These are phyloP conservation scores for Tarsius wallacei DNA, from an alignment of 2,797 vertebrate species.

Conservation along the genomic window DNA sequence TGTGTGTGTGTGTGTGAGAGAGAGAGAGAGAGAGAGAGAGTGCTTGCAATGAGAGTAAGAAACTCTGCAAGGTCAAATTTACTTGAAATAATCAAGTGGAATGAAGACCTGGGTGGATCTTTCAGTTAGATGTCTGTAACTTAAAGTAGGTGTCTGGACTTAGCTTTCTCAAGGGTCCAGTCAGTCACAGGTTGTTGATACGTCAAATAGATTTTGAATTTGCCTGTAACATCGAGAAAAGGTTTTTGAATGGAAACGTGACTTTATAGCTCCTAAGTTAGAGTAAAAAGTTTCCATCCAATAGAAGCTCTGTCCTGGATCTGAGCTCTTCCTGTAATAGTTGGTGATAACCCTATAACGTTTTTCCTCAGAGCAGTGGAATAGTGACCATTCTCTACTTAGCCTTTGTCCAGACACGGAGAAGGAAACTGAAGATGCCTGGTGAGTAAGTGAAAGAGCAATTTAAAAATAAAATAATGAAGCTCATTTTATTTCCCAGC, in stretches of 20 bases:
- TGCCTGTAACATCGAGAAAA: not conserved
- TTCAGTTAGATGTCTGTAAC: not conserved
- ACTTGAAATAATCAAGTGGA: conserved; percentile 41
- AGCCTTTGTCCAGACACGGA: conserved; percentile 19
- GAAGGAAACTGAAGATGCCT: conserved; percentile 44
- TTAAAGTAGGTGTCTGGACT: conserved; percentile 22
- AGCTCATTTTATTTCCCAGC: not conserved
- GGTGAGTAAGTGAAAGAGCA: conserved; percentile 49
- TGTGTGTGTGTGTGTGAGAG: not conserved
- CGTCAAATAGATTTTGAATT: conserved; percentile 16
- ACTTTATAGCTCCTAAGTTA: not conserved
- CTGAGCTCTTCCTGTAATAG: conserved; percentile 64
- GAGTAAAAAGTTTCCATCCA: not conserved
- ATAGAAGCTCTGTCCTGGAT: conserved; percentile 32
- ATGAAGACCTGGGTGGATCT: not conserved
- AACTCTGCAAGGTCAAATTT: conserved; percentile 49
- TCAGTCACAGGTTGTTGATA: conserved; percentile 12
- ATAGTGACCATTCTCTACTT: conserved; percentile 41
- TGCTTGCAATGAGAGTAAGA: not conserved
- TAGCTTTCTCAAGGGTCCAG: conserved; percentile 9
- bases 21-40: not conserved
- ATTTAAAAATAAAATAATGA: conserved; percentile 59
- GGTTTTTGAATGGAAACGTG: not conserved
- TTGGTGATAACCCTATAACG: conserved; percentile 40
- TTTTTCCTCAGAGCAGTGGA: conserved; percentile 40